Evolutionary conservation across 2,797 vertebrate species (phyloP).

Genomic region (Pyrocephalus nanus): DNA sequence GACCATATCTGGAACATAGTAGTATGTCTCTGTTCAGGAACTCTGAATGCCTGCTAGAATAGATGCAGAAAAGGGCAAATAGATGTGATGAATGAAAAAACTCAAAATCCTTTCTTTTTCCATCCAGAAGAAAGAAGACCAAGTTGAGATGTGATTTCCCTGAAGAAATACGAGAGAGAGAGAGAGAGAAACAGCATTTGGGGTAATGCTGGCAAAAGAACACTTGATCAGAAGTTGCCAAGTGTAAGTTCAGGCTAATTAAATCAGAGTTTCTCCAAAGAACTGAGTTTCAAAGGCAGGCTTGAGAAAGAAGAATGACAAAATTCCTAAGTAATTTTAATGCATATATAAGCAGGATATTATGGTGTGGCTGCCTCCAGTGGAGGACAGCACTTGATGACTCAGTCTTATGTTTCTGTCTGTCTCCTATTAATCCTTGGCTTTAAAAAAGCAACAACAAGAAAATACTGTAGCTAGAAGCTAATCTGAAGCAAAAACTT

Average conservation of each 20-base stretch:
- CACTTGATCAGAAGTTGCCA: neutral
- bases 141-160: neutral
- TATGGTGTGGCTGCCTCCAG: neutral
- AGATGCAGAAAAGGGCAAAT: neutral
- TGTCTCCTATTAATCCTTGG: slow-evolving; percentile 25
- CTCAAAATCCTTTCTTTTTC: neutral
- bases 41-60: neutral
- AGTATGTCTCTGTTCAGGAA: neutral
- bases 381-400: neutral
- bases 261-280: neutral
- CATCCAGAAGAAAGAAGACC: neutral
- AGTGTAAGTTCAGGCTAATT: neutral
- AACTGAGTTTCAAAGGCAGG: neutral
- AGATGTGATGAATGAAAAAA: neutral
- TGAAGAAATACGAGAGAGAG: neutral
- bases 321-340: slow-evolving; percentile 5
- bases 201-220: neutral
- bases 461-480: slow-evolving; percentile 17
- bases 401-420: neutral
- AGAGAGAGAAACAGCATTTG: neutral
- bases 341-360: neutral
- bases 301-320: neutral
- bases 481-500: neutral
- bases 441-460: neutral
- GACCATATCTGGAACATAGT: neutral